These are phyloP conservation scores for Agonum fuliginosum DNA, from an alignment of 2,888 invertebrate species.

Conservation along the genomic window DNA sequence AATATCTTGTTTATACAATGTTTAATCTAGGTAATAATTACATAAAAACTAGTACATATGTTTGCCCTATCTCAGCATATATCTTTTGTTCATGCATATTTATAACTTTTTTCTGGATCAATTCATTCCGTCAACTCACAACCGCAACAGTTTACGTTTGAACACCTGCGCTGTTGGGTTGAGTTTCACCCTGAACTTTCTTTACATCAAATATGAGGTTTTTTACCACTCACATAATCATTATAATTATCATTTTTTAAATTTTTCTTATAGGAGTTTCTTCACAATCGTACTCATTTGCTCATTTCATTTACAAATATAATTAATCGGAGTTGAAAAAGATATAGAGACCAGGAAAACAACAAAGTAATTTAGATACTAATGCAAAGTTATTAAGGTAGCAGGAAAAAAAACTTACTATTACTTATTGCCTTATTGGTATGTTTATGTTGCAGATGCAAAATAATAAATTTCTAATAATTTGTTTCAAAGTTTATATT, in stretches of 20 bases:
- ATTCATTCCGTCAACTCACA: slow-evolving; percentile 10
- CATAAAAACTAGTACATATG: slow-evolving; percentile 20
- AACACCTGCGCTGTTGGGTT: slow-evolving; percentile 20
- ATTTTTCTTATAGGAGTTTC: neutral
- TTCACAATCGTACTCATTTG: neutral
- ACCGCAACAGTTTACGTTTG: slow-evolving; percentile 24
- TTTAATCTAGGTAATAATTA: neutral
- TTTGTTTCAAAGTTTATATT: too few species aligned
- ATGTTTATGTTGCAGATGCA: too few species aligned
- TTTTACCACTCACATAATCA: slow-evolving; percentile 13
- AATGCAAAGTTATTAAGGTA: too few species aligned
- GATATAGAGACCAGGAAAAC: neutral
- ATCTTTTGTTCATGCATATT: slow-evolving; percentile 15
- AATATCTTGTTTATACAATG: neutral
- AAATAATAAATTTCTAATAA: too few species aligned
- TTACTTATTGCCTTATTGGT: too few species aligned
- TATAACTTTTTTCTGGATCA: slow-evolving; percentile 21
- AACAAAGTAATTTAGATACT: too few species aligned
- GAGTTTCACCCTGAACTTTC: slow-evolving; percentile 33
- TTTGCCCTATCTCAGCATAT: slow-evolving; percentile 23
- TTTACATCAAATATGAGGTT: slow-evolving; percentile 30
- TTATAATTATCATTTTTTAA: slow-evolving; percentile 13
- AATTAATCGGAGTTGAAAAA: neutral
- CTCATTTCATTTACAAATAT: neutral
- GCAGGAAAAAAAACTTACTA: too few species aligned